Base-by-base conservation (phyloP, 2,888 invertebrate species). In the Trichogramma dendrolimi region DNA sequence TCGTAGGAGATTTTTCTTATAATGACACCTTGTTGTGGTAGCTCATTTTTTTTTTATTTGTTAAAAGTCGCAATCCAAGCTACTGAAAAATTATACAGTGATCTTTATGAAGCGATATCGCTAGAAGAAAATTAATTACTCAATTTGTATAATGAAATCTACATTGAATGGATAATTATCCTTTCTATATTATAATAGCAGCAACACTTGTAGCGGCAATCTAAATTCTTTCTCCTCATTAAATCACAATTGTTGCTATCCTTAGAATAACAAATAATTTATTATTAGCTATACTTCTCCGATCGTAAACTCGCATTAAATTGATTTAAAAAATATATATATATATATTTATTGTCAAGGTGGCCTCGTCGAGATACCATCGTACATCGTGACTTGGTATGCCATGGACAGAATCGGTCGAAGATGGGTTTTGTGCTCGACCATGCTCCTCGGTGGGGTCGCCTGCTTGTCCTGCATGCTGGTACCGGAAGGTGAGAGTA, bases 361-460 rank as follows among this genome's bases (percentile, higher is more conserved):
- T 56, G 86, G 85, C 27, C 83, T 83, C 11, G 85, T 86, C 11
- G 86, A 86, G 70, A 78, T 86, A 55, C 85, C 86, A 0, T 86
- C 87, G 3, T 87, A 87, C 71, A 80, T 87, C 65, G 79, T 88
- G 51, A 85, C 86, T 4, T 88, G 87, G 86, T 83, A 84, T 49
- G 84, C 85, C 53, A 86, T 88, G 83, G 86, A 87, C 68, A 78
- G 83, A 52, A 83, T 83, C 64, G 88, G 88, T 0, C 79, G 88
- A 41, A 80, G 87, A 66, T 86, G 85, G 85, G 85, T 87, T 44
- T 81, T 88, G 3, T 86, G 85, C 64, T 71, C 83, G 41, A 84
- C 86, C 61, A 86, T 87, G 84, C 80, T 84, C 10, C 76, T 87
- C 6, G 88, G 88, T 1, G 88, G 88, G 1, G 67, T 86, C 0